Conservation (phyloP, 2,797 vertebrate species). For the Sebastiscus tertius region DNA sequence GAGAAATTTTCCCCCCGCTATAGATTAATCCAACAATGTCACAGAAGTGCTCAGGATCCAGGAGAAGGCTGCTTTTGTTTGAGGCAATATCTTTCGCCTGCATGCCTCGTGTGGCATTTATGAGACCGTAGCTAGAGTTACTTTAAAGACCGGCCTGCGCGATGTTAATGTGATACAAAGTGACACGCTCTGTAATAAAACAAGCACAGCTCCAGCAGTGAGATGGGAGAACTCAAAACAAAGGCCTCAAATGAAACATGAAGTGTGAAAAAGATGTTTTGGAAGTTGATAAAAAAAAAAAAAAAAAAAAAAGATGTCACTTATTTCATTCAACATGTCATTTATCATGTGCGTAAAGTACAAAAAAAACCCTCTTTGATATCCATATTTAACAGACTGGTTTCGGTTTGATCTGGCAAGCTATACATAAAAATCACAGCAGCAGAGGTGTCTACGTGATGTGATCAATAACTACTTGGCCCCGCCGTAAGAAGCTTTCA, state of each 20-base stretch:
- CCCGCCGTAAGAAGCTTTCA: conserved; percentile 12
- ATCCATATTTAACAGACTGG: conserved; percentile 16
- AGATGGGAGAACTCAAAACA: conserved; percentile 14
- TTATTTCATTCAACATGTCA: conserved; percentile 33
- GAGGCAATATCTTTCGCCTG: conserved; percentile 39
- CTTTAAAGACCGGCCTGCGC: conserved; percentile 52
- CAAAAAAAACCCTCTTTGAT: conserved; percentile 28
- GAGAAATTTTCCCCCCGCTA: conserved; percentile 23
- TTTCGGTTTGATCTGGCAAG: conserved; percentile 39
- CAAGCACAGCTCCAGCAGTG: neutral
- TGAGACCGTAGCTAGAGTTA: conserved; percentile 51
- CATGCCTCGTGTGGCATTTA: conserved; percentile 49
- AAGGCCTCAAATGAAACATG: conserved; percentile 29
- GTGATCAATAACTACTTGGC: conserved; percentile 50
- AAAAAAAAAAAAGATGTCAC: conserved; percentile 15
- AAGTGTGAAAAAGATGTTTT: conserved; percentile 10
- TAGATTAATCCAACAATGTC: conserved; percentile 56
- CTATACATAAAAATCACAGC: conserved; percentile 25
- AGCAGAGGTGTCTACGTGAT: conserved; percentile 16
- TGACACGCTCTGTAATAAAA: conserved; percentile 47
- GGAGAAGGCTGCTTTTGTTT: conserved; percentile 60
- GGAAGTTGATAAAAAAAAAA: conserved; percentile 17
- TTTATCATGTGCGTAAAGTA: conserved; percentile 38
- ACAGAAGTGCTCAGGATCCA: conserved; percentile 31
- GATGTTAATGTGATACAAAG: conserved; percentile 63